Evolutionary conservation across 1,140 invertebrate genomes (phyloP).

Genomic region (Tribolium castaneum): DNA sequence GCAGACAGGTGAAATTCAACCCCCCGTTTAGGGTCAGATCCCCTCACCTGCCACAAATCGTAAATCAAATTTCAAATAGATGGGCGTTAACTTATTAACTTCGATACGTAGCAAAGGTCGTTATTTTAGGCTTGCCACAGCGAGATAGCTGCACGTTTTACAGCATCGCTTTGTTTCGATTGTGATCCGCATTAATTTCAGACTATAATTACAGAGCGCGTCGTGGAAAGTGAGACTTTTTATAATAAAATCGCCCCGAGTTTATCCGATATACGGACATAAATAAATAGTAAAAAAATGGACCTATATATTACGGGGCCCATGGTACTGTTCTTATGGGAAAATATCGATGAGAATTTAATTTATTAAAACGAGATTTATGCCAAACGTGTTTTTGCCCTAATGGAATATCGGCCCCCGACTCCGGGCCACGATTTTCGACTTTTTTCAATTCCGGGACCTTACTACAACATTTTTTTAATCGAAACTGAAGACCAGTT

Average conservation of each 20-base stretch:
- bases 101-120: conserved; percentile 53
- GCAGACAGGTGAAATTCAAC: conserved; percentile 60
- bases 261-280: conserved; percentile 57
- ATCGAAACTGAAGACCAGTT: background rate
- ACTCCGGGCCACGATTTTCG: background rate
- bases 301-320: conserved; percentile 60
- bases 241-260: conserved; percentile 59
- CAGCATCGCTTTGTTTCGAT: conserved; percentile 56
- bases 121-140: conserved; percentile 33
- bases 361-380: conserved; percentile 63
- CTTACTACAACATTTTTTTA: background rate
- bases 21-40: conserved; percentile 44
- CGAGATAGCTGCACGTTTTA: conserved; percentile 48
- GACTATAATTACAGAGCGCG: conserved; percentile 62
- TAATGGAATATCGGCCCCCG: conserved; percentile 58
- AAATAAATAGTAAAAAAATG: conserved; percentile 62
- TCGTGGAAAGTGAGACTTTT: conserved; percentile 63
- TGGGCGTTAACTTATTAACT: conserved; percentile 64
- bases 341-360: conserved; percentile 63
- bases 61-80: conserved; percentile 65
- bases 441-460: background rate
- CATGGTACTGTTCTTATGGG: conserved; percentile 53
- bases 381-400: conserved; percentile 60
- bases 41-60: conserved; percentile 61
- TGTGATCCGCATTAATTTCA: conserved; percentile 60